Percentiles rank a stretch among this genome's conserved stretches.
These are phyloP conservation scores for Volucella inanis DNA, from an alignment of 2,888 invertebrate genomes.

Conservation along the genomic window DNA sequence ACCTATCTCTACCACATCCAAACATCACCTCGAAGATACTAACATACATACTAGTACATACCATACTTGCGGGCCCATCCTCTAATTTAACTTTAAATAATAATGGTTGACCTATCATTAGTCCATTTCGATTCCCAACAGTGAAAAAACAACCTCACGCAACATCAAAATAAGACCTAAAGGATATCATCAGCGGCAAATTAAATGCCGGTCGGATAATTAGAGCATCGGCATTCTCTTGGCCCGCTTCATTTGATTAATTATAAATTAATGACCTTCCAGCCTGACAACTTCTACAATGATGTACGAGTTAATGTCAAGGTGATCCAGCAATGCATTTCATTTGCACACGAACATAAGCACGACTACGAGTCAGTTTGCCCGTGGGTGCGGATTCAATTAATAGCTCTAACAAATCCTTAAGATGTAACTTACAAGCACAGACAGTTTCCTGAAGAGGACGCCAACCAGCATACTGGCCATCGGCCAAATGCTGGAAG, in stretches of 20 bases:
- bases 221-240: conserved; percentile 50
- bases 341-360: background rate
- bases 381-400: conserved; percentile 15
- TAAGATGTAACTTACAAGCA: conserved; percentile 50
- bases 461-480: conserved; percentile 52
- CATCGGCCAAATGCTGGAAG: conserved; percentile 26
- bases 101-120: conserved; percentile 65
- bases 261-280: conserved; percentile 59
- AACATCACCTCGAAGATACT: conserved; percentile 25
- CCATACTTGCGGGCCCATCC: conserved; percentile 54
- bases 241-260: conserved; percentile 58
- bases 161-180: conserved; percentile 58
- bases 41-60: conserved; percentile 53
- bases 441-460: conserved; percentile 54
- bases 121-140: conserved; percentile 44
- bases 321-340: conserved; percentile 14
- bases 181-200: conserved; percentile 65
- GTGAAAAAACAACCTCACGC: conserved; percentile 55
- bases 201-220: conserved; percentile 60
- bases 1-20: conserved; percentile 15
- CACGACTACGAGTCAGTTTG: background rate
- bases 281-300: conserved; percentile 34
- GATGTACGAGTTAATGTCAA: conserved; percentile 43
- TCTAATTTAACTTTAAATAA: conserved; percentile 72
- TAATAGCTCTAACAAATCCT: conserved; percentile 53